Percentiles rank a stretch among this genome's conserved stretches.
Conservation (phyloP, 2,113 vertebrate genomes). For the Emydocephalus ijimae region DNA sequence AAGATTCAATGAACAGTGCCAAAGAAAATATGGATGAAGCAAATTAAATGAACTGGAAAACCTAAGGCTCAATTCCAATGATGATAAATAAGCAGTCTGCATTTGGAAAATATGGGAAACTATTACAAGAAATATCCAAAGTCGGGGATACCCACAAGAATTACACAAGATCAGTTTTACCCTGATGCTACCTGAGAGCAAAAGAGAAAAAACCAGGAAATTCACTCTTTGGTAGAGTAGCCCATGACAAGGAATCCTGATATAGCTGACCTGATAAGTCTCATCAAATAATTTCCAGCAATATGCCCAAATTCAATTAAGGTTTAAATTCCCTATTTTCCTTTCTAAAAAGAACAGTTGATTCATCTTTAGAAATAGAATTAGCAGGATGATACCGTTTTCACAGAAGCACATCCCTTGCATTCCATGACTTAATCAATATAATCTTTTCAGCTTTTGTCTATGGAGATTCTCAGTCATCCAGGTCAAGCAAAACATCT, state of each 20-base stretch:
- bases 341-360: neutral
- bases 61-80: neutral
- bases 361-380: neutral
- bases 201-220: neutral
- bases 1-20: neutral
- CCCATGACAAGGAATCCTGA: neutral
- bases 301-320: neutral
- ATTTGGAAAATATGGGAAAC: neutral
- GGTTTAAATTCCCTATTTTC: neutral
- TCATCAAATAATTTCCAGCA: neutral
- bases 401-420: neutral
- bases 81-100: neutral
- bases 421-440: neutral
- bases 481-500: too few relatives aligned
- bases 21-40: neutral
- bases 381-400: neutral
- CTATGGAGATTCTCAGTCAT: too few relatives aligned
- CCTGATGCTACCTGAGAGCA: neutral
- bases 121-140: neutral
- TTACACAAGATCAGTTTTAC: neutral
- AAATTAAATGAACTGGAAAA: neutral
- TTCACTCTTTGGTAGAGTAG: neutral
- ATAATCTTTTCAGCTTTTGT: neutral
- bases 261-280: neutral
- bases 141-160: neutral